Percentiles rank a stretch among this genome's conserved stretches.
phyloP scores from a whole-genome alignment of 2,797 vertebrate genomes.

The Siniperca obscura region DNA sequence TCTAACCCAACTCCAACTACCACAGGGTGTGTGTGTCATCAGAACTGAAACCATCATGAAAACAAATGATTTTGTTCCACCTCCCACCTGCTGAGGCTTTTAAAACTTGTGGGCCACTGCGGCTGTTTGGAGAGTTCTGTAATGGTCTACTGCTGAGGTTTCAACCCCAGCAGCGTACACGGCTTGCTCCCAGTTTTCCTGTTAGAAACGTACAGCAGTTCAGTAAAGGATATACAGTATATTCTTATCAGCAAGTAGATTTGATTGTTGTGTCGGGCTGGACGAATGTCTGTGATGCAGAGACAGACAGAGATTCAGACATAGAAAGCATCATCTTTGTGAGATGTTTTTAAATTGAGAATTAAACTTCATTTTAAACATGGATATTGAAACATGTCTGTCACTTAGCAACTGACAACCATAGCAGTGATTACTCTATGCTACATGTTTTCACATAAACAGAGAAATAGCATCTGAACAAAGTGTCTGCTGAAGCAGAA shows the following conservation, averaged over 20 bases:
- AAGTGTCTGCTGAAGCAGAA: constrained; percentile 5
- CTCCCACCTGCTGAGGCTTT: constrained; percentile 7
- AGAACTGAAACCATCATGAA: neutral
- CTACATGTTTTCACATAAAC: neutral
- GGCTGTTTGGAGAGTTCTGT: neutral
- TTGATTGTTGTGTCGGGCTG: neutral
- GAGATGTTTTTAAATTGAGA: neutral
- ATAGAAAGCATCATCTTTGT: neutral
- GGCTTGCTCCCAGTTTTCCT: neutral
- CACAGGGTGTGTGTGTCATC: neutral
- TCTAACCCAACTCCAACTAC: neutral
- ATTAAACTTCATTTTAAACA: neutral
- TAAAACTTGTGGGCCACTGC: neutral
- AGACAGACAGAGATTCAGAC: neutral
- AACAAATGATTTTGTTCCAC: neutral
- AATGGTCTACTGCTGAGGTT: neutral
- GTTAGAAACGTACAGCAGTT: neutral
- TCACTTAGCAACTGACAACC: neutral
- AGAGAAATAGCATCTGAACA: neutral
- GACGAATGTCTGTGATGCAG: neutral
- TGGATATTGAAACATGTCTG: neutral
- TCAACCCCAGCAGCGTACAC: neutral
- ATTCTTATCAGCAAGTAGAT: neutral
- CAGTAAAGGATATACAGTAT: neutral
- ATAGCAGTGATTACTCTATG: neutral